These are phyloP conservation scores for Calliopsis andreniformis DNA, from an alignment of 1,140 invertebrate genomes.

Conservation along the genomic window DNA sequence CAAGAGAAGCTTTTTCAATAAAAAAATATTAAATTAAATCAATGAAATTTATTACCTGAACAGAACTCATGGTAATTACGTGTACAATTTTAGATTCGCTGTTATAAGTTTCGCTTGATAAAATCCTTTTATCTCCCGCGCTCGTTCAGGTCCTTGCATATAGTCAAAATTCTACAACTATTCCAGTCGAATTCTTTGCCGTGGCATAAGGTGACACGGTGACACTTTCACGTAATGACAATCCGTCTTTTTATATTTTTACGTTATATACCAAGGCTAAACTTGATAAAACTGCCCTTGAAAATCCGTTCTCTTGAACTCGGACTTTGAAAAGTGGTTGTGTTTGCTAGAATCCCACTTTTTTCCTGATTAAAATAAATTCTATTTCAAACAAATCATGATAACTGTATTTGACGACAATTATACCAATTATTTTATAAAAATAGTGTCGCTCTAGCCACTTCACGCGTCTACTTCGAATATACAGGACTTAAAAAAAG, in stretches of 20 bases:
- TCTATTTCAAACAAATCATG: too few relatives aligned
- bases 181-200: neutral
- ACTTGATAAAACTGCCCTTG: neutral
- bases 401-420: too few relatives aligned
- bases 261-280: neutral
- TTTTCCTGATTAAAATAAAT: too few relatives aligned
- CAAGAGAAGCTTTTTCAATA: neutral
- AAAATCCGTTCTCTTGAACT: neutral
- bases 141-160: neutral
- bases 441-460: too few relatives aligned
- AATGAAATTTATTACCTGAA: conserved; percentile 13
- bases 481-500: too few relatives aligned
- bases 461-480: too few relatives aligned
- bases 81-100: neutral
- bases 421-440: too few relatives aligned
- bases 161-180: neutral
- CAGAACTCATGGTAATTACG: conserved; percentile 20
- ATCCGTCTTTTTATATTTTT: conserved; percentile 4
- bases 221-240: conserved; percentile 8
- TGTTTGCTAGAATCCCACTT: too few relatives aligned
- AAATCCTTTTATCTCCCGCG: conserved; percentile 11
- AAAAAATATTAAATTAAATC: neutral
- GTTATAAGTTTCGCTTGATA: neutral
- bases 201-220: conserved; percentile 1
- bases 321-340: too few relatives aligned